Base-by-base conservation (phyloP, 1,140 invertebrate genomes). In the Drosophila dunni region DNA sequence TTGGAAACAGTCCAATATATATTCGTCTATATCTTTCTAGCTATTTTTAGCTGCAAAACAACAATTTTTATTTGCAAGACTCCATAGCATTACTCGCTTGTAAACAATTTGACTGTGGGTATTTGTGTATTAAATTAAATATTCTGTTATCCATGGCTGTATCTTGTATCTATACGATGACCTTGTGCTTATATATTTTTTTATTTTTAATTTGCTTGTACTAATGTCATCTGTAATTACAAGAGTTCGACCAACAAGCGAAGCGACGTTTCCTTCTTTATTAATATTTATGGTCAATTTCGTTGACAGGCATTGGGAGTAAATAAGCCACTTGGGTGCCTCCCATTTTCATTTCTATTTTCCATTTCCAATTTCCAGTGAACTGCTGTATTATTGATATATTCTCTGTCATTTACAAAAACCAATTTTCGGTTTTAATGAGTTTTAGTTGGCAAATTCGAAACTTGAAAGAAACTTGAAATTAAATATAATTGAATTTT, bases 261-360 rank as follows among this genome's bases (percentile, higher is more conserved):
- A 38, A 46, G 17, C n/a, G n/a, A n/a, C 50, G 29, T 24, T 44
- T 45, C 3, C 36, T 29, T 9, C 54, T 72, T 50, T 34, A 66
- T 61, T 68, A 73, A 68, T 73, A 73, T 73, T 73, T 68, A 73
- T 73, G 64, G 54, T 54, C 70, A 68, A 68, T 73, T 73, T 60
- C 24, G 29, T 11, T 29, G 50, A 33, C 29, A 53, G 10, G 10
- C 29, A 51, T 11, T 51, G 29, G n/a, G 46, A 13, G 45, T 15
- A 64, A 33, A 42, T 20, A 54, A 10, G 17, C 17, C 46, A 15
- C 46, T 29, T 15, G 20, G 17, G 11, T 9, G 7, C 50, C 50
- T 8, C 10, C 44, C 11, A 54, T 48, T 33, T 3, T 10, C 15
- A 10, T 20, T 6, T 29, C 5, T 4, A 29, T 29, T 29, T 29